Evolutionary conservation across 2,797 vertebrate genomes (phyloP), one percentile per base, ranked within the genome.

Genomic region (Philypnodon macrostomus): DNA sequence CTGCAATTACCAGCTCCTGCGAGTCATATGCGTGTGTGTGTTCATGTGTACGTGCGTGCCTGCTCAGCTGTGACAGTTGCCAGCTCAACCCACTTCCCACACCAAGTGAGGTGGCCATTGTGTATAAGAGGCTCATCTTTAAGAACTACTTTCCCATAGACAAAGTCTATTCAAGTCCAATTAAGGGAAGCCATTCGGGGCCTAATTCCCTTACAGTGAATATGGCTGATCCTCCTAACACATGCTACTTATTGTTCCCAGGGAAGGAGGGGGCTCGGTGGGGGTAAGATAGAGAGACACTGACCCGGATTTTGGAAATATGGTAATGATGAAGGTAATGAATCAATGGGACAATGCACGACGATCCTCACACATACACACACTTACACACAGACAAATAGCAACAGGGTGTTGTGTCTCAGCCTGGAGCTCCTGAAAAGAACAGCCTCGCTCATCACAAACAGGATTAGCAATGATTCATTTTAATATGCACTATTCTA

Each of bases 31-130:
- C 26, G 33, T 46, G 39, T 47, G 45, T 35, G 23, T 39, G 49
- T 47, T 48, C 34, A 15, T 51, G 49, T 67, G 53, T 63, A 21
- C 33, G 54, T 48, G 59, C 7, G 21, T 33, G 70, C 47, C 30
- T 23, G 65, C 55, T 61, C 53, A 37, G 75, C 62, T 70, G 61
- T 63, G 61, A 75, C 77, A 81, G 64, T 79, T 44, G 82, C 76
- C 78, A 58, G 54, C 68, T 85, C 82, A 88, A 86, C 87, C 84
- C 84, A 87, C 83, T 90, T 90, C 85, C 86, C 86, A 88, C 84
- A 86, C 51, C 12, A 41, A 73, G 72, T 12, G 41, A 59, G 49
- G 54, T 47, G 45, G 56, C 76, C 64, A 73, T 83, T 77, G 70
- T 81, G 47, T 18, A 33, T 63, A 65, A 77, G 70, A 79, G 77